Conservation (phyloP, 2,888 invertebrate species). For the Pecten maximus region DNA sequence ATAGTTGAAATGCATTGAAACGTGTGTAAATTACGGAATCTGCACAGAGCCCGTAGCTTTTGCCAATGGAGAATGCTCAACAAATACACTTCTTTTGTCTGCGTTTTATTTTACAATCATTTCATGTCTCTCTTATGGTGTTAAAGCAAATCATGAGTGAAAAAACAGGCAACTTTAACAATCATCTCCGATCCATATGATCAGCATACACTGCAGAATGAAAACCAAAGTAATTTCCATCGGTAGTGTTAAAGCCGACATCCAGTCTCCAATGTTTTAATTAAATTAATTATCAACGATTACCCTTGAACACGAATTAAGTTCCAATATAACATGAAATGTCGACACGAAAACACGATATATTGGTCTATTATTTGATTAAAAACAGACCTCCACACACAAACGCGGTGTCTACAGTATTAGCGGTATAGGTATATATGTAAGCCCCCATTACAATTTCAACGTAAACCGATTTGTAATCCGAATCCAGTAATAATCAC, state of each 20-base stretch:
- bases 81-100: too few relatives aligned
- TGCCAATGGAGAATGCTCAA: too few relatives aligned
- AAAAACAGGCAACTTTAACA: too few relatives aligned
- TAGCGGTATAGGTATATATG: not conserved
- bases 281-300: not conserved
- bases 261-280: not conserved
- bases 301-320: not conserved
- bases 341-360: not conserved
- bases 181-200: too few relatives aligned
- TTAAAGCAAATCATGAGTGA: too few relatives aligned
- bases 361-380: not conserved
- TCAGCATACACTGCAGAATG: too few relatives aligned
- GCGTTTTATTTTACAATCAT: too few relatives aligned
- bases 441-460: not conserved
- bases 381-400: not conserved
- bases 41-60: too few relatives aligned
- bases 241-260: not conserved
- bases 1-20: too few relatives aligned
- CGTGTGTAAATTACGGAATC: too few relatives aligned
- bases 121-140: too few relatives aligned
- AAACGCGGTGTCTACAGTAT: not conserved
- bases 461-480: not conserved
- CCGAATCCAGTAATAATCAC: not conserved
- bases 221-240: too few relatives aligned
- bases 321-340: not conserved